Evolutionary conservation across 2,797 vertebrate genomes (phyloP), one percentile per base, ranked within the genome.

Genomic region (Pagetopsis macropterus): DNA sequence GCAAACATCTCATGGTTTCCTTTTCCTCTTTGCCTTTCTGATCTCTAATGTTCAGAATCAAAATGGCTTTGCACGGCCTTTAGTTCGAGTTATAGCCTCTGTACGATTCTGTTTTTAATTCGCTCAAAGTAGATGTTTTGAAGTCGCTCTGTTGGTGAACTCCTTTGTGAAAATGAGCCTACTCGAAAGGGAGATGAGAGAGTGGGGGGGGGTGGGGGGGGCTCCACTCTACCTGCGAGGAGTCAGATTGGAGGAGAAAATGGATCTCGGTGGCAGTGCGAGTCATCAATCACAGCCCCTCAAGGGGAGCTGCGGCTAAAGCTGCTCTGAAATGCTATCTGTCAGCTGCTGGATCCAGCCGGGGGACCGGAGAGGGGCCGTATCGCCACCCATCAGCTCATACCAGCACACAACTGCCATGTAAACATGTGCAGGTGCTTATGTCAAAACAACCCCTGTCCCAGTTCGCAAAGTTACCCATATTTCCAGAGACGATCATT

Each of bases 201-300:
- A 37, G 33, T 6, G 16, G 64, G 19, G 65, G 68, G 52, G 56
- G 60, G 62, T n/a, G n/a, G n/a, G n/a, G n/a, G n/a, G n/a, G n/a
- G 65, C 81, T 83, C 68, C 66, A 49, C 61, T 86, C 82, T 90
- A 91, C 90, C 93, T 94, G 91, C 66, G 89, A 92, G 91, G 87
- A 91, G 91, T 89, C 89, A 90, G 89, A 92, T 90, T 89, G 92
- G 89, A 91, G 90, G 88, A 91, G 93, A 91, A 92, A 94, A 94
- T 94, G 93, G 92, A 94, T 95, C 90, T 94, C 93, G 92, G 93
- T 93, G 93, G 94, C 92, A 78, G 93, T 71, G 87, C 83, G 80
- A 93, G 93, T 95, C 94, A 95, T 95, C 95, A 94, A 95, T 95
- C 94, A 95, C 91, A 70, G 91, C 87, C 91, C 92, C 95, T 93